Base-by-base conservation (phyloP, 2,888 invertebrate species). In the Lochmaea capreae region DNA sequence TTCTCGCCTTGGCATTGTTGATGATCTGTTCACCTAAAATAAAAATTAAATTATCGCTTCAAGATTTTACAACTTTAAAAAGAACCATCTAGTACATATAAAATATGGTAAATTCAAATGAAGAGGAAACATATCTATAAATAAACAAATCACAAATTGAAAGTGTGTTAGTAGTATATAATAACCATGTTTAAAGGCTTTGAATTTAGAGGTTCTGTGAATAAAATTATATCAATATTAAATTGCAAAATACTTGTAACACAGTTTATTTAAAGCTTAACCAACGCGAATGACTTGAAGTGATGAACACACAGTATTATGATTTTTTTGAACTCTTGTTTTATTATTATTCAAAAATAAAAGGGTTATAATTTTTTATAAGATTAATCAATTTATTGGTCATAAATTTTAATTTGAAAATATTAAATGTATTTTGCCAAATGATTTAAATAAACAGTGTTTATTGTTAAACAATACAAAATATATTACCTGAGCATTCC, bases 401-500 rank as follows among this genome's bases (percentile, higher is more conserved):
- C 26, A 33, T 33, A 33, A 2, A 33, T 4, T 33, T 39, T 39
- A 39, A 39, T 39, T 39, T 3, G 0, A 11, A 12, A 46, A 12
- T 46, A 46, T 22, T 22, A 22, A 22, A 6, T 39, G 33, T 8
- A 39, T 39, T 39, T 9, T 39, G 8, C 9, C 8, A 39, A 39
- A 14, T 12, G 16, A 9, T 54, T 54, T 54, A 54, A 54, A 18
- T 54, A 9, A 16, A 54, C 54, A 16, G 16, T 54, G 54, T 54
- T n/a, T n/a, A n/a, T 52, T 18, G n/a, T 33, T n/a, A 16, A 11
- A 16, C 12, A 11, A 9, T 39, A 54, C 5, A 66, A 66, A 52
- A 52, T 22, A 72, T 67, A 77, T 78, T 83, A 86, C 86, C 86
- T 86, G 86, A 79, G 82, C 84, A 74, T 84, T 83, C 81, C 89